phyloP scores from a whole-genome alignment of 1,140 invertebrate genomes.

The Onthophagus taurus region DNA sequence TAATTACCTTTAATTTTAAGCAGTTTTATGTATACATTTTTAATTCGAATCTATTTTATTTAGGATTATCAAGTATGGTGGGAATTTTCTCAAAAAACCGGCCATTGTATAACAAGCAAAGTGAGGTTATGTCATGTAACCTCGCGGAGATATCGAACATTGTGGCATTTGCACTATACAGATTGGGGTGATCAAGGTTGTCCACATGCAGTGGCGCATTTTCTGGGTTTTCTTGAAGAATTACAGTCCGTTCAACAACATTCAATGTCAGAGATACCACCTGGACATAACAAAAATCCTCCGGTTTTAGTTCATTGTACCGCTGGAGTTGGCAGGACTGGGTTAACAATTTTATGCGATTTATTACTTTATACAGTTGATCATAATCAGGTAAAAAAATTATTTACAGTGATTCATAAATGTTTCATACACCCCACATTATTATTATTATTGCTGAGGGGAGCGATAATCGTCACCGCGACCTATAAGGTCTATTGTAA shows the following conservation, averaged over 20 bases:
- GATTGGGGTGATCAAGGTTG: conserved; percentile 64
- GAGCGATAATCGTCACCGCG: no score
- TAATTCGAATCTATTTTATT: conserved; percentile 9
- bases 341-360: conserved; percentile 69
- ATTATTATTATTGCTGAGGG: conserved; percentile 17
- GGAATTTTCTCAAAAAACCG: conserved; percentile 52
- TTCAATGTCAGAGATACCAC: conserved; percentile 53
- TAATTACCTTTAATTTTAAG: conserved; percentile 23
- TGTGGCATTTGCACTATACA: conserved; percentile 76
- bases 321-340: conserved; percentile 60
- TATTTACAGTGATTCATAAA: no score
- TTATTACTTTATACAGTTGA: conserved; percentile 76
- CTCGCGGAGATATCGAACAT: conserved; percentile 47
- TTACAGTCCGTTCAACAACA: conserved; percentile 71
- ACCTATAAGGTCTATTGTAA: no score
- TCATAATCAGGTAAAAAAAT: conserved; percentile 69
- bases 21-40: conserved; percentile 18
- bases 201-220: conserved; percentile 32
- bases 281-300: conserved; percentile 57
- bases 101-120: conserved; percentile 50
- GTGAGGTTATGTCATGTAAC: conserved; percentile 45
- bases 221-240: conserved; percentile 69
- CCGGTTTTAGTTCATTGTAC: conserved; percentile 63
- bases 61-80: conserved; percentile 59
- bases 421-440: conserved; percentile 3